Evolutionary conservation across 1,140 invertebrate genomes (phyloP), one percentile per base, ranked within the genome.

Genomic region (Leptopilina boulardi): DNA sequence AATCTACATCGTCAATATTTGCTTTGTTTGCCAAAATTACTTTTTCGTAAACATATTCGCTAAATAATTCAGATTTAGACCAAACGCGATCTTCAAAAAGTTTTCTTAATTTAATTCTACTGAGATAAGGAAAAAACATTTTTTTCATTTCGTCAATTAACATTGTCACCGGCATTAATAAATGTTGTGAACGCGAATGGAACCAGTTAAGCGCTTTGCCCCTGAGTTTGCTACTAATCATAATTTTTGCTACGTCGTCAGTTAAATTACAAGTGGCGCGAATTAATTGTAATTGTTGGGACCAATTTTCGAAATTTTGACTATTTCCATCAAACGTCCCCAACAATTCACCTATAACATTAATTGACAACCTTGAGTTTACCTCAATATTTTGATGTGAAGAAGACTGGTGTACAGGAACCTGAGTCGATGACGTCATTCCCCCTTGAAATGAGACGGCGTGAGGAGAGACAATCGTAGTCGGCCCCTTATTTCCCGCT

Each of bases 11-110:
- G 6, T 77, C 77, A 30, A 85, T 77, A 21, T 71, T 42, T 0
- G 79, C 42, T 15, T 75, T 59, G n/a, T 80, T 79, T 15, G 81
- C 77, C 26, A 82, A 71, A 47, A 80, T 79, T 10, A 82, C 23
- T 76, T 84, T 82, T 0, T 82, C 79, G 34, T 80, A 71, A 5
- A 78, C 70, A 66, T 85, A 85, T 21, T 80, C 76, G 21, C 66
- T 71, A 66, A 82, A 85, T 21, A 15, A 19, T 75, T 78, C 78
- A 34, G 23, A 66, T 5, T 0, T 2, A 26, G 19, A 30, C 81
- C 78, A 82, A 0, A 59, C 47, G 6, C 81, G 54, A 15, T 19
- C 44, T 56, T 80, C 75, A 72, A 80, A 80, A 44, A 70, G 18
- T 21, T 75, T 78, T 38, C 76, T 11, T 15, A 51, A 15, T 4